Base-by-base conservation (phyloP, 2,113 vertebrate species). In the Oncorhynchus masou region DNA sequence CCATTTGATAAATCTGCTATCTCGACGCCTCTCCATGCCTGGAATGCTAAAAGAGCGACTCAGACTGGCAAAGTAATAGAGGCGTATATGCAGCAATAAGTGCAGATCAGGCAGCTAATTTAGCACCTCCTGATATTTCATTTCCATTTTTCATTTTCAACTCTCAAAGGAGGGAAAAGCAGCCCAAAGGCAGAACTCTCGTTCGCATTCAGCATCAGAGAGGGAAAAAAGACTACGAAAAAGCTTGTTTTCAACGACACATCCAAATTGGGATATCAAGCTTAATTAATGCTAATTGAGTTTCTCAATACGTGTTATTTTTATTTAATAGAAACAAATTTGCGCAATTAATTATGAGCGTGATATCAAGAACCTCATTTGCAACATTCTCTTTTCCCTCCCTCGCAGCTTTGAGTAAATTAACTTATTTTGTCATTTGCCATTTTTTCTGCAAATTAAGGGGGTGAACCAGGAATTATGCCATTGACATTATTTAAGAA, bases 241-340 rank as follows among this genome's bases (percentile, higher is more conserved):
- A 92, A 92, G 94, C 95, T 97, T 99, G 96, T 97, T 98, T 99
- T 96, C 96, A 95, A 93, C 96, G 96, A 96, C 96, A 97, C 96
- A 94, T 95, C 96, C 95, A 98, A 98, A 99, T 99, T 97, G 97
- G 96, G 96, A 99, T 97, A 99, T 99, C 97, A 98, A 96, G 97
- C 97, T 99, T 99, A 99, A 99, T 99, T 99, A 99, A 99, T 96
- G 96, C 96, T 99, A 99, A 99, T 98, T 96, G 97, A 98, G 95
- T 97, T 99, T 96, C 97, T 97, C 96, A 98, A 96, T 97, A 96
- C 96, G 96, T 97, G 97, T 98, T 99, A 98, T 97, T 99, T 98
- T 99, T 98, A 99, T 97, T 99, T 99, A 99, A 99, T 99, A 97
- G 96, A 98, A 98, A 98, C 97, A 99, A 99, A 99, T 99, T 97